These are phyloP conservation scores for Aphidius colemani DNA, from an alignment of 2,888 invertebrate species.

Conservation along the genomic window DNA sequence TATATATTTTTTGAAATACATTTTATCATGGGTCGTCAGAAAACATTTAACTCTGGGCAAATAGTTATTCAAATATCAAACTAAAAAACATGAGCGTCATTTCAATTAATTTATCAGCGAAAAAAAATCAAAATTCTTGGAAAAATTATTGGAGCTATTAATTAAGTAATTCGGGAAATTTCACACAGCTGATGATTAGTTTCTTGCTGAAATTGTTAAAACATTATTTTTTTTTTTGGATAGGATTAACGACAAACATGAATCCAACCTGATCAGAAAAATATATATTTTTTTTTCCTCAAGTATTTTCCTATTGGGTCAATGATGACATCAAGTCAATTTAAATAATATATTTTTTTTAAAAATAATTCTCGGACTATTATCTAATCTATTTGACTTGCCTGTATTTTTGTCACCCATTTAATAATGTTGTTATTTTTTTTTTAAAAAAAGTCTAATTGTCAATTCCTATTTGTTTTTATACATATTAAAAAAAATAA, in stretches of 20 bases:
- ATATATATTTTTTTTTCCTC: neutral
- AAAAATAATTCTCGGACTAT: neutral
- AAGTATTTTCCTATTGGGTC: neutral
- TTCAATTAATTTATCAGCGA: neutral
- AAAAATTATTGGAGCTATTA: neutral
- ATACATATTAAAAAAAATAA: neutral
- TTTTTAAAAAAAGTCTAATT: conserved; percentile 2
- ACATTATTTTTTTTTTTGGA: too few relatives aligned
- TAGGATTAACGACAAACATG: too few relatives aligned
- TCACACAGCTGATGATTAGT: too few relatives aligned
- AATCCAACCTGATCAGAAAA: too few relatives aligned
- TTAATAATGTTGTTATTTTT: neutral
- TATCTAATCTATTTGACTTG: conserved; percentile 31
- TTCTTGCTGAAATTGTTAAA: too few relatives aligned
- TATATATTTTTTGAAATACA: too few relatives aligned
- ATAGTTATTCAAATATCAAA: too few relatives aligned
- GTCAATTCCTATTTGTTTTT: neutral
- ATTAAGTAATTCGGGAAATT: too few relatives aligned
- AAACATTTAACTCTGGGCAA: too few relatives aligned
- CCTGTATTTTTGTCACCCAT: conserved; percentile 21
- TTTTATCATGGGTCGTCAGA: too few relatives aligned
- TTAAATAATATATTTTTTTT: conserved; percentile 5
- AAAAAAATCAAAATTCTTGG: neutral
- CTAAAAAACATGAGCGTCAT: too few relatives aligned
- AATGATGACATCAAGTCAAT: neutral